Percentiles rank a stretch among this genome's conserved stretches.
Conservation (phyloP, 2,113 vertebrate species). For the Xenotilapia longispinis region DNA sequence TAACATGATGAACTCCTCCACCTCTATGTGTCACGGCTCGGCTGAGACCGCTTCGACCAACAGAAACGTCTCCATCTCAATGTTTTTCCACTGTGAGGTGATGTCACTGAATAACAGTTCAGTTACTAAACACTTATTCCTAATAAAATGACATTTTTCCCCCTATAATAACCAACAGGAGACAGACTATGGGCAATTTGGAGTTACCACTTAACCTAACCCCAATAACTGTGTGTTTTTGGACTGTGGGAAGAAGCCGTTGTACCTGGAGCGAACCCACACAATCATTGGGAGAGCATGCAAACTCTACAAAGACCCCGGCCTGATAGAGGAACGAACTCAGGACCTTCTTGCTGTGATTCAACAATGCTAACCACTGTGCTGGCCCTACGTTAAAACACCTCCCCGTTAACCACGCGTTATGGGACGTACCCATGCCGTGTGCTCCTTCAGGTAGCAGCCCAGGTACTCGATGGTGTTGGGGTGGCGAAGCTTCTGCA, state of each 20-base stretch:
- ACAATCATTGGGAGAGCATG: not conserved
- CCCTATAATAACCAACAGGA: accelerated
- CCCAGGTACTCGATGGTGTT: conserved; percentile 91
- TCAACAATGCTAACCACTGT: accelerated
- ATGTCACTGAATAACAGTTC: not conserved
- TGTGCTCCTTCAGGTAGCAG: conserved; percentile 90
- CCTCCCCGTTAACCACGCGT: not conserved
- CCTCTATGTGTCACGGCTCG: not conserved
- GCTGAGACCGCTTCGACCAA: not conserved
- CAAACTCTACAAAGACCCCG: not conserved
- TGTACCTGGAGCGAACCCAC: not conserved
- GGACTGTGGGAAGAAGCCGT: not conserved
- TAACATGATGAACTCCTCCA: not conserved
- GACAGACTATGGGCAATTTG: accelerated
- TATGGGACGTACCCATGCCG: conserved; percentile 79
- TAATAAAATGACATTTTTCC: accelerated
- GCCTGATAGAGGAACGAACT: not conserved
- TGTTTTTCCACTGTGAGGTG: not conserved
- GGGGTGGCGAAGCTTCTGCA: conserved; percentile 86
- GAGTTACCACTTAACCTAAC: not conserved
- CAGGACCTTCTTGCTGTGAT: not conserved
- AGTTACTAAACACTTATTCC: not conserved
- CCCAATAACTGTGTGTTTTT: not conserved
- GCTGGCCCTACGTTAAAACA: not conserved
- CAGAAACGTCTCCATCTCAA: not conserved